Evolutionary conservation across 2,113 vertebrate species (phyloP).

Genomic region (Toxotes chatareus): DNA sequence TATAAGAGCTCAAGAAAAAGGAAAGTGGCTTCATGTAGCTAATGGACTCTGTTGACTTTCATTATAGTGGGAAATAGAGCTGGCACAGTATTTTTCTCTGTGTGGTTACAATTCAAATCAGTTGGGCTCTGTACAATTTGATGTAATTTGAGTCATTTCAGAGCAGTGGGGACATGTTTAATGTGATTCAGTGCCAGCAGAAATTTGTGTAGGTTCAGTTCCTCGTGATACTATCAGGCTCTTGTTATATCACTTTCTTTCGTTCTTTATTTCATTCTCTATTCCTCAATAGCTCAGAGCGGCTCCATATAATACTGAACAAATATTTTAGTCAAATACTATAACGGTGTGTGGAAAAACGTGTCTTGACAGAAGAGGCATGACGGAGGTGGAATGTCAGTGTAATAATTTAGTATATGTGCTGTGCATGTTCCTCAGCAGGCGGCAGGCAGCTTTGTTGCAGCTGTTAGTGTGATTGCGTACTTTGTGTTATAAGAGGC

Average conservation of each 20-base stretch:
- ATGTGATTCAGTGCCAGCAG: not conserved
- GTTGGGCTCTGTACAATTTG: not conserved
- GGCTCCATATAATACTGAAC: not conserved
- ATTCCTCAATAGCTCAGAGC: not conserved
- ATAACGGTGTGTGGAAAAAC: not conserved
- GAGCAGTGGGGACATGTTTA: not conserved
- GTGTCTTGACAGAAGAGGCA: not conserved
- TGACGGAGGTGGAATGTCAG: not conserved
- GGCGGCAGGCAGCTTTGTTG: too few relatives aligned
- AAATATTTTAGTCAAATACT: not conserved
- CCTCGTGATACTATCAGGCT: not conserved
- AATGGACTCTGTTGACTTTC: slow-evolving; percentile 20
- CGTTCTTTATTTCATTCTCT: not conserved
- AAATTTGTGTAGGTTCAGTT: not conserved
- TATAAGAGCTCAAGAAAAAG: not conserved
- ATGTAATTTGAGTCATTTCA: not conserved
- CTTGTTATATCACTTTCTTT: not conserved
- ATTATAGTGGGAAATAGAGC: not conserved
- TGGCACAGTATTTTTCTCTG: not conserved
- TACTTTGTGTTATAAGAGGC: not conserved
- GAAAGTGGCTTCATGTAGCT: not conserved
- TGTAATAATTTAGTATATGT: not conserved
- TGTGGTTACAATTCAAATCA: slow-evolving; percentile 9
- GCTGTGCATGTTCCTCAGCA: not conserved
- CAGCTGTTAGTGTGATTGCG: not conserved